Base-by-base conservation (phyloP, 2,797 vertebrate species). In the Pseudochirops cupreus region DNA sequence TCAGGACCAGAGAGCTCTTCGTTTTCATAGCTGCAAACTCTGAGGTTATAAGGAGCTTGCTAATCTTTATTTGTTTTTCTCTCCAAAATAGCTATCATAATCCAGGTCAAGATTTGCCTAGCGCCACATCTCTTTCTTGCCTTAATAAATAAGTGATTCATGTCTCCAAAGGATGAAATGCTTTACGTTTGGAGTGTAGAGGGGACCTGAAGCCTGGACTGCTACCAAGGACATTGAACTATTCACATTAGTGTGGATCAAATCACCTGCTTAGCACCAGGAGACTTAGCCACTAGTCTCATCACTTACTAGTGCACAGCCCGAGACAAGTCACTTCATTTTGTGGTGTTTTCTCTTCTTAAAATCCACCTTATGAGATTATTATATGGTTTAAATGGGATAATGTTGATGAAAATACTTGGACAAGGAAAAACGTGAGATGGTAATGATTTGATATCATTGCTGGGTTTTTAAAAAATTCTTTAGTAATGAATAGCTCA, bases 101-200 rank as follows among this genome's bases (percentile, higher is more conserved):
- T 93, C 92, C 91, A 91, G 91, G 96, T 95, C 87, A 93, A 96
- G 96, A 93, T 53, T 58, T 96, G 56, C 67, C 59, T 92, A 93
- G 46, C 92, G 94, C 53, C 55, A 92, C 29, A 74, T 56, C 52
- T 91, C 96, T 91, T 94, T 92, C 50, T 92, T 97, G 93, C 91
- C 0, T 56, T 90, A 92, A 4, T 39, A 93, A 59, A 14, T 93
- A 55, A 92, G 14, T 62, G 46, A 94, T 92, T 91, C 33, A n/a
- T 33, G 33, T 16, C 28, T 6, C 24, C 26, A 90, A 13, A 93
- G 95, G 95, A 95, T 5, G n/a, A 91, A 94, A 18, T 91, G 59
- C 55, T 96, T 87, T 82, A 91, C 95, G 52, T 46, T 33, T 94
- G 97, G 52, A 93, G 67, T 93, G 39, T 92, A 53, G 0, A 92